These are phyloP conservation scores for Nemoura dubitans DNA, from an alignment of 2,888 invertebrate species.

Conservation along the genomic window DNA sequence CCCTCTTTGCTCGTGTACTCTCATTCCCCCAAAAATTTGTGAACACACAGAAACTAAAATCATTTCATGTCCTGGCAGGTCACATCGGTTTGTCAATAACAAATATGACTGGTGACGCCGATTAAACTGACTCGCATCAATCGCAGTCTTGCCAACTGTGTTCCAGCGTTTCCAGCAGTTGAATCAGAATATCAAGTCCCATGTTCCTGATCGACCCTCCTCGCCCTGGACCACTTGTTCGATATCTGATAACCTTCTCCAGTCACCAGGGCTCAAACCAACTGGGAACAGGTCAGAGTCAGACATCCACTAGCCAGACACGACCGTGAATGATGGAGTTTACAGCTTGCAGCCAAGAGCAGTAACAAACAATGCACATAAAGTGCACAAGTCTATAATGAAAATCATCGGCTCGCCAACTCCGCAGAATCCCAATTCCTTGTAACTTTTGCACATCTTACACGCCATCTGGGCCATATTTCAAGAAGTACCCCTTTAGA, in stretches of 20 bases:
- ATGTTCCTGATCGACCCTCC: not conserved
- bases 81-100: not conserved
- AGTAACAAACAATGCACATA: not conserved
- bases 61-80: not conserved
- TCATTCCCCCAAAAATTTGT: not conserved
- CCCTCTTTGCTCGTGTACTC: not conserved
- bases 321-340: not conserved
- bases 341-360: not conserved
- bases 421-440: not conserved
- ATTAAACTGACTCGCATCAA: not conserved
- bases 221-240: not conserved
- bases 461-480: not conserved
- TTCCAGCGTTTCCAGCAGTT: not conserved
- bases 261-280: not conserved
- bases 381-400: not conserved
- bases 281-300: not conserved
- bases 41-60: not conserved
- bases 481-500: not conserved
- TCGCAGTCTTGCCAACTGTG: not conserved
- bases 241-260: not conserved
- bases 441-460: not conserved
- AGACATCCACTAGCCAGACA: not conserved
- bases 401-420: not conserved
- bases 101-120: not conserved
- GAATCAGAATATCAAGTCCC: not conserved